Evolutionary conservation across 2,113 vertebrate genomes (phyloP).

Genomic region (Emydura subglobosa): DNA sequence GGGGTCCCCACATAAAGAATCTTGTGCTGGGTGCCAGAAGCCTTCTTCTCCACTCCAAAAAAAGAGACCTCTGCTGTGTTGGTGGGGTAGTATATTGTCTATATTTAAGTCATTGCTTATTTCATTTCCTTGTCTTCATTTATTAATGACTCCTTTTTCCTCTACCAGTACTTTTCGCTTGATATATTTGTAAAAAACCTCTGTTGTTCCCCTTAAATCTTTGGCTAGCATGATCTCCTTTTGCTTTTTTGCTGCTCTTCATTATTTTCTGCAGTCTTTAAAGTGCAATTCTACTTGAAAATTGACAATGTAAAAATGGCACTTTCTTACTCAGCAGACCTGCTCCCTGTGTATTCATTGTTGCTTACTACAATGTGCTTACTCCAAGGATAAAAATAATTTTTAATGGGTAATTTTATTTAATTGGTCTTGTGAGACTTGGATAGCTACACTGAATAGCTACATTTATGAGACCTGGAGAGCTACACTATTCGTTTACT

Average conservation of each 20-base stretch:
- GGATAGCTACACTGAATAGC: no score
- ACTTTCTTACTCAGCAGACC: neutral
- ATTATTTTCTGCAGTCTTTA: neutral
- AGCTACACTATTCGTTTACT: no score
- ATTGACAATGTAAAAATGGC: neutral
- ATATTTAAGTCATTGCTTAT: neutral
- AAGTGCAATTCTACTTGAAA: neutral
- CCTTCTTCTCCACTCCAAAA: neutral
- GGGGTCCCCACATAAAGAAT: neutral
- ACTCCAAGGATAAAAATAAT: neutral
- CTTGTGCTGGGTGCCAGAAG: neutral
- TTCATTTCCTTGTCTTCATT: neutral
- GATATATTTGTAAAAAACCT: neutral
- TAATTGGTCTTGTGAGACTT: neutral
- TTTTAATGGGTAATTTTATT: neutral
- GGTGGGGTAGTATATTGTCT: neutral
- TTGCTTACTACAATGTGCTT: neutral
- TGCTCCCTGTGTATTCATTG: neutral
- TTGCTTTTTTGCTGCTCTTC: neutral
- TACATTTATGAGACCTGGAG: no score
- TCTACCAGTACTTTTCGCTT: neutral
- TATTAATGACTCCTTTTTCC: neutral
- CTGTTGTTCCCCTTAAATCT: neutral
- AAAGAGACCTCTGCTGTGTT: neutral
- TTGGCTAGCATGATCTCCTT: neutral